Evolutionary conservation across 2,888 invertebrate genomes (phyloP), one percentile per base, ranked within the genome.

Genomic region (Patella caerulea): DNA sequence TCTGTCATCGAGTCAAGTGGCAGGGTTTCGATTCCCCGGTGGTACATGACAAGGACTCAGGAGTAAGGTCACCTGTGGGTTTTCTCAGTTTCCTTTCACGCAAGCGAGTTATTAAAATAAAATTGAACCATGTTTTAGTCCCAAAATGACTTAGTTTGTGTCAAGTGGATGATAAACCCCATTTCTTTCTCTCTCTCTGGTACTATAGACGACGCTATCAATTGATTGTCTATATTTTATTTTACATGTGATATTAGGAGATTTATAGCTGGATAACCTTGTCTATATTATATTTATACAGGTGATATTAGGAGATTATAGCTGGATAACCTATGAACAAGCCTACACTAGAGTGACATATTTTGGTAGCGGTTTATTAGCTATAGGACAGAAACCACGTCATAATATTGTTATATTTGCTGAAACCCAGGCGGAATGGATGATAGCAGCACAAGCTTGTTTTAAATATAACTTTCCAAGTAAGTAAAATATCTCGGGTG

Each of bases 351-450:
- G 95, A 90, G 95, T 97, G 5, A 92, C 94, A 0, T 93, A 94
- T 86, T 95, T 99, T 92, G 96, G 96, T 73, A 94, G 95, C 78
- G 99, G 98, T 0, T 93, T 99, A 82, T 94, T 95, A 69, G 95
- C 95, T 87, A 92, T 96, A 59, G 97, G 97, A 53, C 94, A 95
- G 87, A 92, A 93, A 85, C 94, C 95, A 12, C 82, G 86, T 65
- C 93, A 94, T 14, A 93, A 94, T 81, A 94, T 99, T 84, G 97
- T 96, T 77, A 95, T 99, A 89, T 99, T 98, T 93, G 98, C 98
- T 0, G 99, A 99, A 93, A 99, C 99, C 0, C 94, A 98, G 85
- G 96, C 96, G 73, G 99, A 99, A 93, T 99, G 99, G 99, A 96
- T 99, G 95, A 93, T 98, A 74, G 96, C 97, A 0, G 98, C 98